Evolutionary conservation across 2,888 invertebrate genomes (phyloP).

Genomic region (Andrena praecox): DNA sequence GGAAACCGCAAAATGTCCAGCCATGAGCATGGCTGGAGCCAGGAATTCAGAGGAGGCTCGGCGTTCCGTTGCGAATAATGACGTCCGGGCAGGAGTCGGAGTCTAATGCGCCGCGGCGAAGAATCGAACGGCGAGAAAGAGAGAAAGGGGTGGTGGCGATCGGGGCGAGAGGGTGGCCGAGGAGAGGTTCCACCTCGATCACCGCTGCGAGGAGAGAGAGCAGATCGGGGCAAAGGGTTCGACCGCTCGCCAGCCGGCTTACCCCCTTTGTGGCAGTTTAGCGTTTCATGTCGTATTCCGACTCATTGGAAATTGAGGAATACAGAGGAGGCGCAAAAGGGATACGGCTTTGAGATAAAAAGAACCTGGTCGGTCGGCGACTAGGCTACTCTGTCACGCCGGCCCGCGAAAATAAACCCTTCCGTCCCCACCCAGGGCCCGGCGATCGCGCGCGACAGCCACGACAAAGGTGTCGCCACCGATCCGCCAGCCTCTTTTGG

Average conservation of each 20-base stretch:
- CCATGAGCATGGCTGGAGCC: too few species aligned
- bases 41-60: too few species aligned
- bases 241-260: constrained; percentile 66
- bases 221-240: constrained; percentile 71
- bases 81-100: constrained; percentile 32
- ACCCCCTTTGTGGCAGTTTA: constrained; percentile 83
- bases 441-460: neutral
- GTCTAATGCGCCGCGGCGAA: constrained; percentile 55
- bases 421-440: constrained; percentile 25
- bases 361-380: constrained; percentile 67
- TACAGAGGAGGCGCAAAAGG: constrained; percentile 79
- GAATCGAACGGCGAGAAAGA: constrained; percentile 40
- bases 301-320: constrained; percentile 85
- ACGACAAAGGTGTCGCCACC: constrained; percentile 63
- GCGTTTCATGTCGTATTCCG: constrained; percentile 84
- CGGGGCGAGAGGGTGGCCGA: constrained; percentile 42
- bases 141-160: constrained; percentile 43
- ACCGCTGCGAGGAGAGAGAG: constrained; percentile 38
- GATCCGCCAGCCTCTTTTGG: constrained; percentile 18
- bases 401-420: constrained; percentile 68
- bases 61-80: constrained; percentile 8
- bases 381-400: constrained; percentile 49
- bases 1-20: too few species aligned
- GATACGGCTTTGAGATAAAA: constrained; percentile 83
- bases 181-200: constrained; percentile 44